These are phyloP conservation scores for Cistogaster globosa DNA, from an alignment of 2,888 invertebrate species.

Conservation along the genomic window DNA sequence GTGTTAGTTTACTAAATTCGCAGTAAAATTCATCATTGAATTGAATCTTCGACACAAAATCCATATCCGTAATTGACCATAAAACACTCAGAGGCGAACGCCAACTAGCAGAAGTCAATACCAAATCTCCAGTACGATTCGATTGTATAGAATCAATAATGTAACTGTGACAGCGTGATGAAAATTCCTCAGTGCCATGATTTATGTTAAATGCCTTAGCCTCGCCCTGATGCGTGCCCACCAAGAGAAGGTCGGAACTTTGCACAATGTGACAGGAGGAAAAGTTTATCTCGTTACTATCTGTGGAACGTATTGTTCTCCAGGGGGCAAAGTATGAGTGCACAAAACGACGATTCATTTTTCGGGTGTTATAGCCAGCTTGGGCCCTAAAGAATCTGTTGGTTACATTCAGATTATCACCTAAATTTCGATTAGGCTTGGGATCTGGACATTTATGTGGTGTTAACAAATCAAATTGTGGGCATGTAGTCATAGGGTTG, in stretches of 20 bases:
- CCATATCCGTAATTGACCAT: constrained; percentile 81
- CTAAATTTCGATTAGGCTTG: constrained; percentile 84
- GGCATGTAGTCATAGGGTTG: constrained; percentile 98
- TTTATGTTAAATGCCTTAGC: constrained; percentile 93
- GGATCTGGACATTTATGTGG: constrained; percentile 98
- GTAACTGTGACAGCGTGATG: constrained; percentile 92
- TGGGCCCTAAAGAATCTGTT: constrained; percentile 85
- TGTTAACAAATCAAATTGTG: constrained; percentile 96
- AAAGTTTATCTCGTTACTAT: constrained; percentile 88
- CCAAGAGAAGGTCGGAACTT: constrained; percentile 85
- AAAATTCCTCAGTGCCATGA: constrained; percentile 91
- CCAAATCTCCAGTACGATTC: constrained; percentile 88
- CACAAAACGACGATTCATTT: constrained; percentile 91
- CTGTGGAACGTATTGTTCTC: constrained; percentile 86
- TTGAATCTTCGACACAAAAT: constrained; percentile 85
- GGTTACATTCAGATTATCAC: constrained; percentile 87
- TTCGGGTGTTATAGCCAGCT: constrained; percentile 85
- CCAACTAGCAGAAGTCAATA: constrained; percentile 94
- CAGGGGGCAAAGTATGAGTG: constrained; percentile 92
- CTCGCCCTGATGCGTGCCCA: constrained; percentile 96
- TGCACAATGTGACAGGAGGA: constrained; percentile 88
- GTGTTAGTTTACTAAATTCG: constrained; percentile 93
- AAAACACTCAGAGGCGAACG: constrained; percentile 88
- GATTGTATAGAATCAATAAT: constrained; percentile 92
- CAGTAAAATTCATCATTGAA: constrained; percentile 94